Conservation (phyloP, 2,888 invertebrate species). For the Agapostemon virescens region DNA sequence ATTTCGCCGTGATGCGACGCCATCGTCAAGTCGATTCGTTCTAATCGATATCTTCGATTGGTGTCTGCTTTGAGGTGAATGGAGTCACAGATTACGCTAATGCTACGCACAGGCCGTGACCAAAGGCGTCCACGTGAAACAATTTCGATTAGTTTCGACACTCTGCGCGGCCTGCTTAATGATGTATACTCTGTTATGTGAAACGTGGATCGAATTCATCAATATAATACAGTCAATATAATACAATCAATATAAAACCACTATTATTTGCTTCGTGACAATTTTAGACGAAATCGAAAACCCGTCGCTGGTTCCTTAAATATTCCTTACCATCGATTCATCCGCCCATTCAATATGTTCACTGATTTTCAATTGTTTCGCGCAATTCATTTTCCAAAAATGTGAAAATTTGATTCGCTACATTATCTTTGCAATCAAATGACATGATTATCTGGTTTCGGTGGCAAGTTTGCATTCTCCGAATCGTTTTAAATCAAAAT, state of each 20-base stretch:
- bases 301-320: not conserved
- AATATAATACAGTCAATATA: too few species aligned
- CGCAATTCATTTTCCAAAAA: too few species aligned
- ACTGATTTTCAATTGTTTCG: not conserved
- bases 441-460: too few species aligned
- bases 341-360: too few species aligned
- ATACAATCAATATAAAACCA: not conserved
- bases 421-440: too few species aligned
- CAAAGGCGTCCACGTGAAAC: slow-evolving; percentile 33
- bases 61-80: slow-evolving; percentile 36
- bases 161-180: not conserved
- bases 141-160: slow-evolving; percentile 50
- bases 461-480: too few species aligned
- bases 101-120: slow-evolving; percentile 17
- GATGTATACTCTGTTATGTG: not conserved
- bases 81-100: slow-evolving; percentile 23
- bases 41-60: slow-evolving; percentile 30
- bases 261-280: not conserved
- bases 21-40: slow-evolving; percentile 23
- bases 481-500: too few species aligned
- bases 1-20: not conserved
- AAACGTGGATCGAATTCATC: not conserved
- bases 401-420: too few species aligned
- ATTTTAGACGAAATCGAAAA: not conserved
- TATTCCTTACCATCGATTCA: not conserved